These are phyloP conservation scores for Pardosa pseudoannulata DNA, from an alignment of 2,888 invertebrate genomes.

Conservation along the genomic window DNA sequence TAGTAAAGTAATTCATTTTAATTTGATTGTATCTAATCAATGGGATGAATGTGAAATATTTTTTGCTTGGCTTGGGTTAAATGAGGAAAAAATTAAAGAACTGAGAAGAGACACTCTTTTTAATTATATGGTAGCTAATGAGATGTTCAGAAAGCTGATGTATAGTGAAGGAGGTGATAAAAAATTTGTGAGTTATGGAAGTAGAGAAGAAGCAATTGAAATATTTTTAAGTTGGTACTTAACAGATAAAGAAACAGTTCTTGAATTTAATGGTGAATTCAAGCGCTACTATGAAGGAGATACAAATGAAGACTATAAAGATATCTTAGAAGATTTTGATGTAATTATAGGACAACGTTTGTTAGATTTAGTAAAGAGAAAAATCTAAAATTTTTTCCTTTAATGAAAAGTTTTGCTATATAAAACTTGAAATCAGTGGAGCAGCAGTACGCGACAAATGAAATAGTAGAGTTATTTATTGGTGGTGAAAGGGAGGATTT, in stretches of 20 bases:
- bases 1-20: too few relatives aligned
- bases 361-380: slow-evolving; percentile 28
- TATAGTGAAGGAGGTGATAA: slow-evolving; percentile 13
- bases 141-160: slow-evolving; percentile 38
- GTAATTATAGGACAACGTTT: slow-evolving; percentile 22
- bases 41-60: too few relatives aligned
- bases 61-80: too few relatives aligned
- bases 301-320: neutral
- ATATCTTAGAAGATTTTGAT: slow-evolving; percentile 19
- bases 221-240: slow-evolving; percentile 36
- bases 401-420: slow-evolving; percentile 6
- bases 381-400: slow-evolving; percentile 26
- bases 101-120: too few relatives aligned
- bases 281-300: neutral
- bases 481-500: too few relatives aligned
- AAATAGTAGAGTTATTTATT: too few relatives aligned
- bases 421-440: slow-evolving; percentile 27
- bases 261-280: slow-evolving; percentile 20
- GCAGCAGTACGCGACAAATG: too few relatives aligned
- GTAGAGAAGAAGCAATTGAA: slow-evolving; percentile 40
- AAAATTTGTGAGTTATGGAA: slow-evolving; percentile 31
- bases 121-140: slow-evolving; percentile 21
- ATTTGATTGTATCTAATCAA: too few relatives aligned
- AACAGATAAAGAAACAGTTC: slow-evolving; percentile 39
- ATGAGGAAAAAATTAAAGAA: too few relatives aligned